These are phyloP conservation scores for Trachurus trachurus DNA, from an alignment of 2,797 vertebrate species.

Conservation along the genomic window DNA sequence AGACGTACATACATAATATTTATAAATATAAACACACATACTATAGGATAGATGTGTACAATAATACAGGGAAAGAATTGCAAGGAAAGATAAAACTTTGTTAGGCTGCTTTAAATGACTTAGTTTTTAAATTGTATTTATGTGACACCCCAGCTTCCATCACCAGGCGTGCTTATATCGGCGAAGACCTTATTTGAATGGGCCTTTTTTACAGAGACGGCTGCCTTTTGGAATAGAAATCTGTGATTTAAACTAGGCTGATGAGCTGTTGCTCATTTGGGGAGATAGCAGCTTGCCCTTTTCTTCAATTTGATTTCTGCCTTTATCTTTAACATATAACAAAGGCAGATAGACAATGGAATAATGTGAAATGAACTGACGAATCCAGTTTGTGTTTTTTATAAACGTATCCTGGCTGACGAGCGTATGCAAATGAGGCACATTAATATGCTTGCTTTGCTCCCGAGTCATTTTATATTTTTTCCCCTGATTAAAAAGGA, in stretches of 20 bases:
- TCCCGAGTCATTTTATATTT: constrained; percentile 89
- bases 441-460: constrained; percentile 89
- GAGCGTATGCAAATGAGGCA: constrained; percentile 88
- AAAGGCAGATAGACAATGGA: constrained; percentile 91
- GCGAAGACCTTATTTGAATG: constrained; percentile 82
- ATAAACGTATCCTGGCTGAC: constrained; percentile 87
- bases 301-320: constrained; percentile 89
- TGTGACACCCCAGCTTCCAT: constrained; percentile 72
- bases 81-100: constrained; percentile 65
- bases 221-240: constrained; percentile 87
- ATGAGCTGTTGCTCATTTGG: constrained; percentile 90
- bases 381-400: constrained; percentile 87
- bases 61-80: constrained; percentile 47
- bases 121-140: constrained; percentile 76
- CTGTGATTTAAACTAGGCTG: constrained; percentile 89
- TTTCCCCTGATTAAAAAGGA: constrained; percentile 89
- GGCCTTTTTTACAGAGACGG: constrained; percentile 76
- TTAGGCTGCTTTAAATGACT: constrained; percentile 62
- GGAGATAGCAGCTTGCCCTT: constrained; percentile 90
- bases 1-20: too few species aligned
- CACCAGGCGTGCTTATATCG: constrained; percentile 75
- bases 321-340: constrained; percentile 90
- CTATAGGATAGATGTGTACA: constrained; percentile 23
- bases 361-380: constrained; percentile 90
- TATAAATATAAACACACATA: background rate